Evolutionary conservation across 2,888 invertebrate genomes (phyloP).

Genomic region (Agrotis ipsilon): DNA sequence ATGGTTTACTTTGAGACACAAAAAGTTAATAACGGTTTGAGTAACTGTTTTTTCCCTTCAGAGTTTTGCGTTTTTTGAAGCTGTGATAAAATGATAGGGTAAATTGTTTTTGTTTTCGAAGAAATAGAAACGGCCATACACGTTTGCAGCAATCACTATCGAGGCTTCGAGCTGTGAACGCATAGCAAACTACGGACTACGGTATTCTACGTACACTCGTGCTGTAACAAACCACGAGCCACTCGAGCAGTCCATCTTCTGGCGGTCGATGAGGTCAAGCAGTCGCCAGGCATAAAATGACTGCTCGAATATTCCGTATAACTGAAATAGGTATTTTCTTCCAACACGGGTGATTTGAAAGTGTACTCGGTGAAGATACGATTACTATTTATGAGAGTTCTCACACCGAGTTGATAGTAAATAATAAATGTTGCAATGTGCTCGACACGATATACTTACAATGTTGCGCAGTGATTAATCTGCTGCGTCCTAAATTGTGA

Average conservation of each 20-base stretch:
- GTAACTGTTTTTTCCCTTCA: neutral
- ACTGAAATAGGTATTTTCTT: neutral
- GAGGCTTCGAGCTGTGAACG: too few species aligned
- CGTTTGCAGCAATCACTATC: too few species aligned
- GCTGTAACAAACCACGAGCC: too few species aligned
- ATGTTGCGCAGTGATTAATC: conserved; percentile 14
- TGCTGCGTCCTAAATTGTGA: conserved; percentile 26
- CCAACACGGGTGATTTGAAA: conserved; percentile 2
- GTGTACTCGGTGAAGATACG: neutral
- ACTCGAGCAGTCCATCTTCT: too few species aligned
- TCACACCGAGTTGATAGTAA: conserved; percentile 1
- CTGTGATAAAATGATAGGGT: too few species aligned
- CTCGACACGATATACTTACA: neutral
- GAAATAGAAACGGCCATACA: too few species aligned
- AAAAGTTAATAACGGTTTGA: neutral
- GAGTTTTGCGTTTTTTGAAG: neutral
- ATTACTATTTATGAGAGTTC: conserved; percentile 13
- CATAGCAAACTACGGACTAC: too few species aligned
- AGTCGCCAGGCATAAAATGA: too few species aligned
- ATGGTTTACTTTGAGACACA: neutral
- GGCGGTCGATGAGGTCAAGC: too few species aligned
- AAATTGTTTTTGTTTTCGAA: too few species aligned
- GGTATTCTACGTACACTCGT: too few species aligned
- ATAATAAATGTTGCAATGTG: conserved; percentile 13
- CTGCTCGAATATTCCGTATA: too few species aligned